Base-by-base conservation (phyloP, 2,113 vertebrate species). In the Ochotona curzoniae region DNA sequence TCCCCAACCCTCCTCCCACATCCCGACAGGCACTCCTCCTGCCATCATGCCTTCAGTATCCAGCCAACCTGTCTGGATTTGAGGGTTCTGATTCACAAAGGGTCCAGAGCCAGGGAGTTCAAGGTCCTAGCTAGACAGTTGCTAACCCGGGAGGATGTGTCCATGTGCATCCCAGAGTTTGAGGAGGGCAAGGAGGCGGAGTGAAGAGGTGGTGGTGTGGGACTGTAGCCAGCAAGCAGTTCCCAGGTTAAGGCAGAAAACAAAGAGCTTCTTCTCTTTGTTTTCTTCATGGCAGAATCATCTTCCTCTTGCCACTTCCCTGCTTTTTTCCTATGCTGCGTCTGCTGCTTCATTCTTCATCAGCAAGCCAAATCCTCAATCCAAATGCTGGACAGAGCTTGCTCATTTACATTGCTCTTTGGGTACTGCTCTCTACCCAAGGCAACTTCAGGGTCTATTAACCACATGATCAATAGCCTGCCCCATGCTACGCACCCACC, bases 321-420 rank as follows among this genome's bases (percentile, higher is more conserved):
- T 83, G 69, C n/a, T 14, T 89, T 76, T 64, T 49, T 61, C 79
- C 66, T 49, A 0, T 44, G 11, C 26, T 63, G 14, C 21, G 21
- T 81, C 60, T 81, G 54, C 32, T 71, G 12, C 28, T 83, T 66
- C 74, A 71, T 23, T 88, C 18, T 67, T 85, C 79, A 71, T 51
- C n/a, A 51, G 67, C 9, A 79, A 28, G 51, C 32, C 54, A 87
- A 2, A 69, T 89, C 78, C 49, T 87, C 69, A 71, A 38, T 60
- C 25, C 74, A 80, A 71, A 71, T 49, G 71, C 67, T 81, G 32
- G 87, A 83, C 28, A 91, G 32, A 89, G 47, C 71, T 79, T 94
- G 26, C 30, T 94, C 23, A 23, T 8, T 85, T 79, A n/a, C 20
- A 23, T 25, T 67, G 66, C 38, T 51, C 61, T 93, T 90, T 70